Evolutionary conservation across 2,113 vertebrate species (phyloP).

Genomic region (Ptychochromis oligacanthus): DNA sequence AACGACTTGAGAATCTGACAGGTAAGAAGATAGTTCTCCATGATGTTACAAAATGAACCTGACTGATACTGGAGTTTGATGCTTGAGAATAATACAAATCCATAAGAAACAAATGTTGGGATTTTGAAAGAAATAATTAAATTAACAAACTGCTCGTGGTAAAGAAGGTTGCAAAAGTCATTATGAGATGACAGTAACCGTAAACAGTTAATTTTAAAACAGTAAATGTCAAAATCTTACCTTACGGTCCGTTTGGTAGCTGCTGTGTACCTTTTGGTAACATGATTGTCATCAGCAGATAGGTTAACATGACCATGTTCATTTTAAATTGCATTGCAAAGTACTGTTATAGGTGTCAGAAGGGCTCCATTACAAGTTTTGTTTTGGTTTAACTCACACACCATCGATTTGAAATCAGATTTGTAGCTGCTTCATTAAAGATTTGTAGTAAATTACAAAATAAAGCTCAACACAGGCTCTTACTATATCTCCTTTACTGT

Average conservation of each 20-base stretch:
- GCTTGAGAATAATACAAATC: not conserved
- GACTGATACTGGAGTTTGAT: not conserved
- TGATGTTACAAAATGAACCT: not conserved
- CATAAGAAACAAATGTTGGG: not conserved
- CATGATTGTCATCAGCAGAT: too few species aligned
- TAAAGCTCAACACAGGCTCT: too few species aligned
- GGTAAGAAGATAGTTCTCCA: conserved; percentile 39
- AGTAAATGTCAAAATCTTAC: rapidly evolving
- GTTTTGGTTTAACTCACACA: not conserved
- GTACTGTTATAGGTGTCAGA: not conserved
- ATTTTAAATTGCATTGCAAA: not conserved
- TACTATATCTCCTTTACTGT: not conserved
- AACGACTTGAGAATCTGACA: conserved; percentile 60
- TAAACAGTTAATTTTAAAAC: not conserved
- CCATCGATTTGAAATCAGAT: not conserved
- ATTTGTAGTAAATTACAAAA: not conserved
- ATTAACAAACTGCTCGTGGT: not conserved
- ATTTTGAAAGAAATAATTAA: not conserved
- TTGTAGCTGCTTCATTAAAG: too few species aligned
- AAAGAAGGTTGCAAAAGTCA: not conserved
- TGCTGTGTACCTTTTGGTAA: too few species aligned
- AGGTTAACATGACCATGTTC: not conserved
- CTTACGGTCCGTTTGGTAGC: too few species aligned
- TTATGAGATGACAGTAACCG: rapidly evolving
- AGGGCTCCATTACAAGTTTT: not conserved